Evolutionary conservation across 2,113 vertebrate genomes (phyloP).

Genomic region (Xenotilapia leptura): DNA sequence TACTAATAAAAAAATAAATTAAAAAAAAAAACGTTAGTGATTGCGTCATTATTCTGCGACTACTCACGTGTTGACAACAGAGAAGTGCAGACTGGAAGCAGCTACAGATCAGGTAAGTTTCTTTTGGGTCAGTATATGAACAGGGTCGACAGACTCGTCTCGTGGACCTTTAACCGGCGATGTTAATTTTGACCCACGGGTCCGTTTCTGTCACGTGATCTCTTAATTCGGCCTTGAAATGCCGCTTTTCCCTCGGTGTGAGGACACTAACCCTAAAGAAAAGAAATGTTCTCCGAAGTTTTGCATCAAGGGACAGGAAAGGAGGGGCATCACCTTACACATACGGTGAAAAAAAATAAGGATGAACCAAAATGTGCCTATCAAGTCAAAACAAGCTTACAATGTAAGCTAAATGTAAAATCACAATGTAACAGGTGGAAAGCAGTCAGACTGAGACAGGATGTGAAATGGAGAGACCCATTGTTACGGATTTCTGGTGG

Average conservation of each 20-base stretch:
- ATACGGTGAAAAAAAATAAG: neutral
- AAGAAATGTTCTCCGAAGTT: neutral
- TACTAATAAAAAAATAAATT: no score
- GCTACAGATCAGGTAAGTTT: neutral
- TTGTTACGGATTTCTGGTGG: neutral
- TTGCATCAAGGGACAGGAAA: neutral
- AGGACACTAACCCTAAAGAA: neutral
- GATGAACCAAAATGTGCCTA: neutral
- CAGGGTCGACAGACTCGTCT: neutral
- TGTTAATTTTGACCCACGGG: neutral
- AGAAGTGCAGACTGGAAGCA: neutral
- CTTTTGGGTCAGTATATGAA: neutral
- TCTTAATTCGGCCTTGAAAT: neutral
- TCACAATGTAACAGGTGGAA: neutral
- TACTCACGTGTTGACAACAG: neutral
- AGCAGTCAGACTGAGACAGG: neutral
- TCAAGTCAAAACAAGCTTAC: neutral
- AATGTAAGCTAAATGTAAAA: neutral
- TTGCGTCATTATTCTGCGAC: conserved; percentile 1
- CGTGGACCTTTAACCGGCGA: neutral
- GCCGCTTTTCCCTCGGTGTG: neutral
- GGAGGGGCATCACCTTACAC: neutral
- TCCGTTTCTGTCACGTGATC: neutral
- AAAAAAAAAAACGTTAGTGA: fast-evolving
- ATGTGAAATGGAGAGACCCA: neutral